Base-by-base conservation (phyloP, 2,113 vertebrate genomes). In the Corynorhinus townsendii region DNA sequence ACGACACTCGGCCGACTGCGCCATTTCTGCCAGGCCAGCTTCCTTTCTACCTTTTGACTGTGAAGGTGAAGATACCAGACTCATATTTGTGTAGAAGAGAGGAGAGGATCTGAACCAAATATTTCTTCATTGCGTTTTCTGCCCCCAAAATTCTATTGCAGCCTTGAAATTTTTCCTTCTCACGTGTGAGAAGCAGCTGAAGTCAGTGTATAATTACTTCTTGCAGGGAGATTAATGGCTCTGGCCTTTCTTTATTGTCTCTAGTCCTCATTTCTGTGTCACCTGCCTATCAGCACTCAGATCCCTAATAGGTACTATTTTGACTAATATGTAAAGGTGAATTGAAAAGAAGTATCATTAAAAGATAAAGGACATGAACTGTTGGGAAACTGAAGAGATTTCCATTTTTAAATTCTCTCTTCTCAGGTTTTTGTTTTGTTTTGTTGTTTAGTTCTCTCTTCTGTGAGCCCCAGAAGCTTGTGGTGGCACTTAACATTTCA, bases 351-450 rank as follows among this genome's bases (percentile, higher is more conserved):
- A 84, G 7, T 86, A 76, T 90, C 54, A 80, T 82, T 92, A 93
- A 95, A 93, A 95, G 26, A 77, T 92, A 96, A 90, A 91, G 73
- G 24, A 89, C 43, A 64, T 59, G 73, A 87, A 92, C 52, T 97
- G 19, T 35, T 59, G 28, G n/a, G 81, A 83, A 84, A 89, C 62
- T 92, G 71, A 15, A 56, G 79, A 79, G 49, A 33, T 43, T 93
- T 52, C 72, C 86, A 49, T 56, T 2, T 82, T 56, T 66, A 38
- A 84, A 22, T 93, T 90, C 35, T 95, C 72, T 92, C 59, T 0
- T 75, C 64, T 95, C 38, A 95, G 0, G 6, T 68, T 49, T 90
- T 92, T 81, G n/a, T 73, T 87, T 82, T 71, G 71, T 88, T 75
- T 56, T 64, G 10, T 75, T 92, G 59, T 96, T 95, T 75, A 43